A percentile compares a stretch with the other conserved stretches of the same genome.
Conservation (phyloP, 2,113 vertebrate genomes). For the Setophaga kirtlandii region DNA sequence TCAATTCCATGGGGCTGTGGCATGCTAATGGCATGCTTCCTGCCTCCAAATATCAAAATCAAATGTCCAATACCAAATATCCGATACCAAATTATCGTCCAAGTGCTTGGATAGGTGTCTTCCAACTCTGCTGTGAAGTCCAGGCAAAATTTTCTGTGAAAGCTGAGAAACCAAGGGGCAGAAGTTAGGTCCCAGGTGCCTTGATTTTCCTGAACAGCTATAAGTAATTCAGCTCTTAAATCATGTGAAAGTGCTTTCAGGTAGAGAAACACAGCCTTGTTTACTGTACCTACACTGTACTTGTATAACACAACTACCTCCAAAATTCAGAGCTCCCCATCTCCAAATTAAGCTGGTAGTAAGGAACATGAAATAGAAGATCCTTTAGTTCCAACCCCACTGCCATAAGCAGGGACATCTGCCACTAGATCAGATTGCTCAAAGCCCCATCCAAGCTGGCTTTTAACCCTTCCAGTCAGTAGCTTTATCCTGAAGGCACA, state of each 20-base stretch:
- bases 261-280: not conserved
- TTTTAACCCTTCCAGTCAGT: not conserved
- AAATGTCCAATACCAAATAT: no score
- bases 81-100: not conserved
- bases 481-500: not conserved
- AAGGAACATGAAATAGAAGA: not conserved
- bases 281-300: no score
- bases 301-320: not conserved
- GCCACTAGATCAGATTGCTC: not conserved
- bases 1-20: not conserved
- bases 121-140: not conserved
- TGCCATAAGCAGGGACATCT: not conserved
- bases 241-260: not conserved
- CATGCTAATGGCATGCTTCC: not conserved
- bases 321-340: not conserved
- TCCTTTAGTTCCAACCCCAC: not conserved
- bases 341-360: not conserved
- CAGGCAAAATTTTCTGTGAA: not conserved
- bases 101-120: accelerated
- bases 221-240: not conserved
- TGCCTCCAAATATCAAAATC: not conserved
- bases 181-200: not conserved
- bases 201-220: not conserved
- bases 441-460: not conserved
- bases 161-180: not conserved